Evolutionary conservation across 2,113 vertebrate species (phyloP).

Genomic region (Rhegmatorhina hoffmannsi): DNA sequence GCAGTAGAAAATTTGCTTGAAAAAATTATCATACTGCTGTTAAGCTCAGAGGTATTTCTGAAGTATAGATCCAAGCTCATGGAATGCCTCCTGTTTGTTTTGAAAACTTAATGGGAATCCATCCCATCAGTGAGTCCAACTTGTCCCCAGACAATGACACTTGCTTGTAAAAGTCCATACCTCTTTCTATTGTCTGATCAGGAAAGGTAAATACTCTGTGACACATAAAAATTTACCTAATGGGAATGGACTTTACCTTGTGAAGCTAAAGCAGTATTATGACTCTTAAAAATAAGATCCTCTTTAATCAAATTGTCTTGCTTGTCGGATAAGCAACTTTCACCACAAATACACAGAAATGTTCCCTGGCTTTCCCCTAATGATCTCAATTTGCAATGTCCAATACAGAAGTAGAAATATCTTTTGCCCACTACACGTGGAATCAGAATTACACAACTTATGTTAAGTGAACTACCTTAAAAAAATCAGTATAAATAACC

Average conservation of each 20-base stretch:
- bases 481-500: not conserved
- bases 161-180: not conserved
- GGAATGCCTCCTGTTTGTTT: not conserved
- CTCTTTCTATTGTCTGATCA: not conserved
- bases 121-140: not conserved
- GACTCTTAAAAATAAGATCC: not conserved
- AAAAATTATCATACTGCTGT: not conserved
- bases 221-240: not conserved
- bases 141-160: not conserved
- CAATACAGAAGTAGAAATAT: not conserved
- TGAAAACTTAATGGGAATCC: not conserved
- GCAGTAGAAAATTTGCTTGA: not conserved
- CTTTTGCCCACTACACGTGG: not conserved
- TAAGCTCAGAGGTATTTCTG: not conserved
- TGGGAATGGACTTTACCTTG: not conserved
- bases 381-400: not conserved
- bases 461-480: not conserved
- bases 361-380: not conserved
- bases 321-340: not conserved
- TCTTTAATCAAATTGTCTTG: not conserved
- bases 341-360: not conserved
- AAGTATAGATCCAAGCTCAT: not conserved
- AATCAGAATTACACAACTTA: not conserved
- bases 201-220: not conserved
- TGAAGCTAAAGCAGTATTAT: not conserved